Percentiles rank a stretch among this genome's conserved stretches.
These are phyloP conservation scores for Caenorhabditis becei DNA, from an alignment of 2,888 invertebrate genomes.

Conservation along the genomic window DNA sequence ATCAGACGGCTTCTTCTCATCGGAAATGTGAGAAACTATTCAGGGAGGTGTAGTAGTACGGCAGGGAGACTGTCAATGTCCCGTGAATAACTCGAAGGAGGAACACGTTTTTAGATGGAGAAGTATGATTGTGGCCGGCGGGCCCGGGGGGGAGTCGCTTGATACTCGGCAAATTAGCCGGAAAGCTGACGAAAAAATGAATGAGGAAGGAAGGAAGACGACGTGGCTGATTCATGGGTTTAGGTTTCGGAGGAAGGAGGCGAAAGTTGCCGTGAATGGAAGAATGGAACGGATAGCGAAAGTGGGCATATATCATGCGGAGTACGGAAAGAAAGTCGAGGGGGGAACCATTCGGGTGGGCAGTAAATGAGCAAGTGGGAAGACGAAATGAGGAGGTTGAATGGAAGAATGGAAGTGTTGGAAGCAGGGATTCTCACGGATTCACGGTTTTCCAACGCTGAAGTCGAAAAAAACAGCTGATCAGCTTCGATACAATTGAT, in stretches of 20 bases:
- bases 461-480: no score
- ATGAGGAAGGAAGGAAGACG: slow-evolving; percentile 9
- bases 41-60: slow-evolving; percentile 1
- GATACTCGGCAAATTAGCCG: slow-evolving; percentile 45
- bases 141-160: slow-evolving; percentile 3
- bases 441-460: no score
- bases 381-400: no score
- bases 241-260: neutral
- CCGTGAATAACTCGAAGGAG: slow-evolving; percentile 38
- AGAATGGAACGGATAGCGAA: slow-evolving; percentile 14
- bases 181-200: slow-evolving; percentile 26
- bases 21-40: neutral
- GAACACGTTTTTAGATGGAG: slow-evolving; percentile 32
- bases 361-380: neutral
- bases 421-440: no score
- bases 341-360: no score
- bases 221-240: slow-evolving; percentile 16
- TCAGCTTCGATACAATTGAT: no score
- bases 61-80: slow-evolving; percentile 28
- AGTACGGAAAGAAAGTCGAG: neutral
- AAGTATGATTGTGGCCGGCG: slow-evolving; percentile 43
- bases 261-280: slow-evolving; percentile 14
- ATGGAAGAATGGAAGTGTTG: no score
- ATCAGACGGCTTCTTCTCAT: neutral
- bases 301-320: slow-evolving; percentile 24